phyloP scores from a whole-genome alignment of 2,888 invertebrate species.

The Pristionchus entomophagus region DNA sequence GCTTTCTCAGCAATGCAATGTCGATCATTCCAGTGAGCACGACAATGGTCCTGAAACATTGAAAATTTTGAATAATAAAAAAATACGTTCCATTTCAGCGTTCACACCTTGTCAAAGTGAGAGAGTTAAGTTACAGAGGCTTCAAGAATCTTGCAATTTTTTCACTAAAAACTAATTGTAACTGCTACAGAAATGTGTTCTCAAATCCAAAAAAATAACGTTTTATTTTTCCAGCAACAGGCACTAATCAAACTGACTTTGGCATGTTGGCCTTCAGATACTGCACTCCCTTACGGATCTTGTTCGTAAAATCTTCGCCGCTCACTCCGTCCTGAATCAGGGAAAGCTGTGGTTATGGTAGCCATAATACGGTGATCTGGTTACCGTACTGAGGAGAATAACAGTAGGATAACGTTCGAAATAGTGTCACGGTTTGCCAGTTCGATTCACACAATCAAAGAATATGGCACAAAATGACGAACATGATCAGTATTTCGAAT shows the following conservation, averaged over 20 bases:
- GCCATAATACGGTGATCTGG: not conserved
- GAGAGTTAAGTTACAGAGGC: too few species aligned
- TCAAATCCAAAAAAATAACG: not conserved
- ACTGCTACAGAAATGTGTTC: too few species aligned
- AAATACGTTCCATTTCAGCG: not conserved
- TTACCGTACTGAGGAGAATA: not conserved
- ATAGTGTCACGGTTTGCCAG: not conserved
- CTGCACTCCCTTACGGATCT: not conserved
- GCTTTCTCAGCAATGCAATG: conserved; percentile 64
- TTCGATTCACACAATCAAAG: not conserved
- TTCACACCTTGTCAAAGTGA: too few species aligned
- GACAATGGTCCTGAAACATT: conserved; percentile 61
- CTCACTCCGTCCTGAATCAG: not conserved
- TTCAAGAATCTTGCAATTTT: not conserved
- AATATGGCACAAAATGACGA: not conserved
- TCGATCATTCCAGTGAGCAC: conserved; percentile 68
- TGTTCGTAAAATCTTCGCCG: not conserved
- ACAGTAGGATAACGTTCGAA: not conserved
- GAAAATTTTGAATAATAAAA: too few species aligned
- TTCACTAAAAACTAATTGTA: not conserved
- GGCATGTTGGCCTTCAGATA: conserved; percentile 15
- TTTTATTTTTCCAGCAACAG: too few species aligned
- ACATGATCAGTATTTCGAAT: not conserved
- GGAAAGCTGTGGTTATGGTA: too few species aligned
- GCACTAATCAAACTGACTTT: not conserved